phyloP scores from a whole-genome alignment of 2,888 invertebrate species.

The Heteromurus nitidus region DNA sequence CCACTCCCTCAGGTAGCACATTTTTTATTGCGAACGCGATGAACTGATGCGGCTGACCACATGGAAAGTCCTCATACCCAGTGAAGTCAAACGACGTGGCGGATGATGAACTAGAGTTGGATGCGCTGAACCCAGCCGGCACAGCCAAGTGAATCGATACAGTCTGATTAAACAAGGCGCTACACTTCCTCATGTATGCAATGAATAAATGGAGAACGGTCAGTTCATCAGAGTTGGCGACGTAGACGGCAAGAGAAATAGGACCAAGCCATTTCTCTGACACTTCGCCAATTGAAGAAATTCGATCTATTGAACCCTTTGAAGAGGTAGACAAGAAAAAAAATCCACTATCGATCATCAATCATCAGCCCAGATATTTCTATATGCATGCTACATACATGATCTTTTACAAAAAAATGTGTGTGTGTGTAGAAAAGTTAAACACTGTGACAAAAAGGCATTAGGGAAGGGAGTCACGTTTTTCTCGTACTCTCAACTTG shows the following conservation, averaged over 20 bases:
- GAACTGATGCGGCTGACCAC: slow-evolving; percentile 82
- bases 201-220: slow-evolving; percentile 84
- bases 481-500: no score
- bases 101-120: slow-evolving; percentile 35
- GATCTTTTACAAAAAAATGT: no score
- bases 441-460: no score
- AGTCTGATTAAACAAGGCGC: slow-evolving; percentile 83
- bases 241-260: slow-evolving; percentile 88
- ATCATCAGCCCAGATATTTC: background rate
- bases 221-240: slow-evolving; percentile 80
- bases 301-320: slow-evolving; percentile 88
- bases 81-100: slow-evolving; percentile 40
- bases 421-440: no score
- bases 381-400: no score
- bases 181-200: slow-evolving; percentile 85
- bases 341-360: background rate
- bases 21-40: slow-evolving; percentile 80
- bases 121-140: slow-evolving; percentile 77
- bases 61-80: slow-evolving; percentile 77
- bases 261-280: slow-evolving; percentile 90
- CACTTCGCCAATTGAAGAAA: slow-evolving; percentile 86
- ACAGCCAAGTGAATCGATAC: slow-evolving; percentile 86
- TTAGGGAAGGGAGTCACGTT: no score
- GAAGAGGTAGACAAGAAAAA: background rate
- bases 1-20: slow-evolving; percentile 76